Evolutionary conservation across 2,797 vertebrate species (phyloP).

Genomic region (Salmo trutta): DNA sequence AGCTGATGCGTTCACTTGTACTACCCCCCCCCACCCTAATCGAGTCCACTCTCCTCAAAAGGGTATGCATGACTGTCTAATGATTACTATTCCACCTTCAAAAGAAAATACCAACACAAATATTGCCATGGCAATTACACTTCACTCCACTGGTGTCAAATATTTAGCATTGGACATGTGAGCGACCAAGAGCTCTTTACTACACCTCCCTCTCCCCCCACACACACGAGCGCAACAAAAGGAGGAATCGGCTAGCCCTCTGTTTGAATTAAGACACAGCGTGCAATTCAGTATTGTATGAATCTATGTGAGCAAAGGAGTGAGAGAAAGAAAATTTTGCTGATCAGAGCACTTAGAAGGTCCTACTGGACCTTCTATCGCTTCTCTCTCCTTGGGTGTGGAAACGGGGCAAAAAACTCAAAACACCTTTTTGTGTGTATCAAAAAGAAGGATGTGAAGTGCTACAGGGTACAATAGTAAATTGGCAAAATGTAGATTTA

Average conservation of each 20-base stretch:
- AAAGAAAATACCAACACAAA: constrained; percentile 47
- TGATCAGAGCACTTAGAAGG: not conserved
- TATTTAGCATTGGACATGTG: constrained; percentile 17
- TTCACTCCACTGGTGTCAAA: constrained; percentile 14
- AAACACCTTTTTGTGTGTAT: not conserved
- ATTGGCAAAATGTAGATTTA: not conserved
- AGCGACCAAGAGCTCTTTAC: constrained; percentile 15
- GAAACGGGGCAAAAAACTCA: not conserved
- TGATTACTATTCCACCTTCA: constrained; percentile 49
- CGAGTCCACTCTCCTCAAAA: constrained; percentile 44
- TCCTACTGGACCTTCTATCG: not conserved
- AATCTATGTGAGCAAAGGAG: not conserved
- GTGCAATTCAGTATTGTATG: not conserved
- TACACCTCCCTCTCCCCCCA: not conserved
- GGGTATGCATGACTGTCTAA: constrained; percentile 46
- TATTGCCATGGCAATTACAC: constrained; percentile 47
- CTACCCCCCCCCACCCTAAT: constrained; percentile 30
- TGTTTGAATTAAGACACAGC: constrained; percentile 22
- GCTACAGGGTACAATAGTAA: too few relatives aligned
- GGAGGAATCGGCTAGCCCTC: constrained; percentile 19
- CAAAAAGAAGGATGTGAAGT: too few relatives aligned
- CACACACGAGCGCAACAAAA: constrained; percentile 10
- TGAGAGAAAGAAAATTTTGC: not conserved
- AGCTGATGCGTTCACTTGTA: constrained; percentile 53
- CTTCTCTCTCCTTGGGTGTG: not conserved